Base-by-base conservation (phyloP, 2,113 vertebrate genomes). In the Dipodomys merriami region DNA sequence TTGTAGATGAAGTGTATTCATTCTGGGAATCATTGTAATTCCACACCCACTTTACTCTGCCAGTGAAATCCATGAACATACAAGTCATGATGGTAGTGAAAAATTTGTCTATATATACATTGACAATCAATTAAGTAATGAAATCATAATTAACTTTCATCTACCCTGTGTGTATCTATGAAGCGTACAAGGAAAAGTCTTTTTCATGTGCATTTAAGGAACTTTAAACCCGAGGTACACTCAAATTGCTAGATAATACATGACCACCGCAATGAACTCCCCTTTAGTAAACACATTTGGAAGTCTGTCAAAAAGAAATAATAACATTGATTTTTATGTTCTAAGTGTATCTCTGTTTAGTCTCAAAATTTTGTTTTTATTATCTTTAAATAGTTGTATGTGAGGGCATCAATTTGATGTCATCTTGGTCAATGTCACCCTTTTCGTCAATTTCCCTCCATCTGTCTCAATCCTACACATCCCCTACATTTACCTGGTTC, bases 81-180 rank as follows among this genome's bases (percentile, higher is more conserved):
- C 49, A 72, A 23, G 60, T 77, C 29, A 71, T 62, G 10, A 13
- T 60, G 79, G n/a, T 57, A 33, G n/a, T 4, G 65, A 74, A 80
- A 79, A 4, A 73, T 89, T 88, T 62, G 84, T 18, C 39, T 53
- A 49, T 69, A 68, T 82, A 44, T 82, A 22, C 73, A 76, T 39
- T 83, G 8, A 39, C 83, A 89, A 39, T 79, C 12, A 86, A 6
- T 88, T 44, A 92, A 53, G 4, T 5, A 39, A 74, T 18, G 62
- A 82, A 15, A 85, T 57, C 18, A 73, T 85, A 78, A 68, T 92
- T 88, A 22, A 74, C 33, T 83, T 18, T 65, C 30, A 73, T 18
- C 22, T 0, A 30, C 13, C 39, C 10, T 72, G 8, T 39, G 91
- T 72, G 8, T 19, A 35, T 44, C 64, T 16, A 60, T 23, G 53